Evolutionary conservation across 2,888 invertebrate genomes (phyloP).

Genomic region (Xestoiulus laeticollis): DNA sequence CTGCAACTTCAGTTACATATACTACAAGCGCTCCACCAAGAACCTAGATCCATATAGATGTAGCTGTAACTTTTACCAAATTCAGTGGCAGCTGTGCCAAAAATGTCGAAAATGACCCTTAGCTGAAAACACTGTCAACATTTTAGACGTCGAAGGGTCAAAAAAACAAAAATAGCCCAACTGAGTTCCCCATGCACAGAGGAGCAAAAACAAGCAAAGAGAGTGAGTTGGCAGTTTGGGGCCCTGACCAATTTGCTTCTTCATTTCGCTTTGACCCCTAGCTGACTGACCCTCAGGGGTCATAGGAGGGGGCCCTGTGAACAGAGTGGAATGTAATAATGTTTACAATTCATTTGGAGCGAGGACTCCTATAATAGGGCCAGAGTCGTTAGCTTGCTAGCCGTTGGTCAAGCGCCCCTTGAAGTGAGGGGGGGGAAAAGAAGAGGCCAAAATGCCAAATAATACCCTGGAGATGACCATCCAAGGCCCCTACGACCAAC

Average conservation of each 20-base stretch:
- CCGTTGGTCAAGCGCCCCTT: slow-evolving; percentile 25
- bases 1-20: neutral
- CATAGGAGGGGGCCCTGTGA: neutral
- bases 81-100: neutral
- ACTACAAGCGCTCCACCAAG: too few relatives aligned
- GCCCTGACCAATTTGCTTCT: slow-evolving; percentile 22
- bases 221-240: slow-evolving; percentile 10
- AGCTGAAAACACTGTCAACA: neutral
- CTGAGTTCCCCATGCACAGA: neutral
- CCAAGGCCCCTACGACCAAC: neutral
- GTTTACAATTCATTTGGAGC: slow-evolving; percentile 8
- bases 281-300: neutral
- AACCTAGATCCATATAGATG: too few relatives aligned
- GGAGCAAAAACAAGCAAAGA: neutral
- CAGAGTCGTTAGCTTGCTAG: neutral
- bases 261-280: neutral
- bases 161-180: neutral
- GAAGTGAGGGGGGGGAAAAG: neutral
- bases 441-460: neutral
- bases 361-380: neutral
- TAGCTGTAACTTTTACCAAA: too few relatives aligned
- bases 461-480: neutral
- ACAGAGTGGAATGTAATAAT: slow-evolving; percentile 17
- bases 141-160: neutral
- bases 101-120: neutral